Percentiles rank a stretch among this genome's conserved stretches.
Conservation (phyloP, 1,140 invertebrate species). For the Homalodisca vitripennis region DNA sequence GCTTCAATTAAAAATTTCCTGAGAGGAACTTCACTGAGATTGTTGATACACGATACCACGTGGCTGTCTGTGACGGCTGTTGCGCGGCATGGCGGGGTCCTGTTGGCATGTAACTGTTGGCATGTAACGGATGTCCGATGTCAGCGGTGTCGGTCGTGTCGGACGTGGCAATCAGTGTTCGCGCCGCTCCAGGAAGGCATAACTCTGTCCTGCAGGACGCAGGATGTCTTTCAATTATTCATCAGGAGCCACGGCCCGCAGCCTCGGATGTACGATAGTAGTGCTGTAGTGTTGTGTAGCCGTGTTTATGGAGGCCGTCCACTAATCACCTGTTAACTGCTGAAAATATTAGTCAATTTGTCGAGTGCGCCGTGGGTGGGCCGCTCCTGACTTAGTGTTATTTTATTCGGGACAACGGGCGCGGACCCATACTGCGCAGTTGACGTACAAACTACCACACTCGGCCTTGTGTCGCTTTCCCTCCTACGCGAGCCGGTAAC, state of each 20-base stretch:
- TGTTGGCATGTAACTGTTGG: no score
- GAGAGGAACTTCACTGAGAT: no score
- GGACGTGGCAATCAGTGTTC: slow-evolving; percentile 3
- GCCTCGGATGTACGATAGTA: slow-evolving; percentile 10
- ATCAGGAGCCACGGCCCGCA: not conserved
- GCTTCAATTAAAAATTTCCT: no score
- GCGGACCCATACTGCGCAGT: not conserved
- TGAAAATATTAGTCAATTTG: slow-evolving; percentile 17
- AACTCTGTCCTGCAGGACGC: not conserved
- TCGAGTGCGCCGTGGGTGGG: slow-evolving; percentile 2
- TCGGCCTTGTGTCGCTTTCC: no score
- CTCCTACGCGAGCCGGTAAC: not conserved
- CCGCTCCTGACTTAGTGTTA: not conserved
- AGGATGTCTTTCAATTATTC: slow-evolving; percentile 12
- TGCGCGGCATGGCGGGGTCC: no score
- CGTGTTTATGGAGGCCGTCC: not conserved
- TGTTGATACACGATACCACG: no score
- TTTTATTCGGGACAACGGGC: slow-evolving; percentile 17
- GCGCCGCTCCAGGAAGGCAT: slow-evolving; percentile 6
- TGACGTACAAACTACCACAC: no score
- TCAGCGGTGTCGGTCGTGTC: no score
- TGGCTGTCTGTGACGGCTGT: no score
- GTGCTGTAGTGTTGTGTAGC: slow-evolving; percentile 1
- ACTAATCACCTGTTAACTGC: slow-evolving; percentile 13
- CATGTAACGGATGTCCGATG: no score